phyloP scores from a whole-genome alignment of 2,888 invertebrate genomes.

The Parnassius smintheus region DNA sequence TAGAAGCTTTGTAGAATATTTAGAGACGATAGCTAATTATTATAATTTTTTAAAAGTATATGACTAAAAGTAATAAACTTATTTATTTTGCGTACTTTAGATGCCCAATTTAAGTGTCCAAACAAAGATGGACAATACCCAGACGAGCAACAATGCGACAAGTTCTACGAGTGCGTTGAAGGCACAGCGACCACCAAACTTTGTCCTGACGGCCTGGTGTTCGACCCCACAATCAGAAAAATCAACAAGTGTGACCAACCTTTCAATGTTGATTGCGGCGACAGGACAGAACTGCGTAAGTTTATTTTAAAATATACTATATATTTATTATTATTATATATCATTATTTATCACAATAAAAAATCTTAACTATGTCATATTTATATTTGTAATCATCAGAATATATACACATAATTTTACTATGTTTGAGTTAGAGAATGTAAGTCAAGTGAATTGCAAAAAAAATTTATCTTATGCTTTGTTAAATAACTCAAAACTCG shows the following conservation, averaged over 20 bases:
- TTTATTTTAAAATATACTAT: constrained; percentile 39
- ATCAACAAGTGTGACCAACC: constrained; percentile 96
- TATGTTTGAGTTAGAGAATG: too few species aligned
- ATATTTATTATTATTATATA: too few species aligned
- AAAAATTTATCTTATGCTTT: too few species aligned
- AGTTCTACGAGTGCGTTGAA: constrained; percentile 90
- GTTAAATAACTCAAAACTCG: too few species aligned
- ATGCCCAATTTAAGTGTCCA: constrained; percentile 88
- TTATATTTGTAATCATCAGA: too few species aligned
- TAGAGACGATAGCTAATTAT: too few species aligned
- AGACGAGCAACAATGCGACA: constrained; percentile 91
- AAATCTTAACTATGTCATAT: too few species aligned
- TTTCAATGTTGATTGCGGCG: constrained; percentile 95
- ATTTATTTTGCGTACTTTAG: constrained; percentile 41
- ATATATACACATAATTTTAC: too few species aligned
- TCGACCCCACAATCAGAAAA: constrained; percentile 91
- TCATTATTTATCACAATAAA: too few species aligned
- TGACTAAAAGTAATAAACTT: not conserved
- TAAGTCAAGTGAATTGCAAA: too few species aligned
- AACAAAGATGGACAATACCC: constrained; percentile 89
- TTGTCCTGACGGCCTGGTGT: constrained; percentile 94
- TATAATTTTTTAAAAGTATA: too few species aligned
- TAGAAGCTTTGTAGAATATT: too few species aligned
- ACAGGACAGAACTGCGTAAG: constrained; percentile 94
- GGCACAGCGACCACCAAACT: constrained; percentile 87